Evolutionary conservation across 2,113 vertebrate genomes (phyloP), one percentile per base, ranked within the genome.

Genomic region (Entelurus aequoreus): DNA sequence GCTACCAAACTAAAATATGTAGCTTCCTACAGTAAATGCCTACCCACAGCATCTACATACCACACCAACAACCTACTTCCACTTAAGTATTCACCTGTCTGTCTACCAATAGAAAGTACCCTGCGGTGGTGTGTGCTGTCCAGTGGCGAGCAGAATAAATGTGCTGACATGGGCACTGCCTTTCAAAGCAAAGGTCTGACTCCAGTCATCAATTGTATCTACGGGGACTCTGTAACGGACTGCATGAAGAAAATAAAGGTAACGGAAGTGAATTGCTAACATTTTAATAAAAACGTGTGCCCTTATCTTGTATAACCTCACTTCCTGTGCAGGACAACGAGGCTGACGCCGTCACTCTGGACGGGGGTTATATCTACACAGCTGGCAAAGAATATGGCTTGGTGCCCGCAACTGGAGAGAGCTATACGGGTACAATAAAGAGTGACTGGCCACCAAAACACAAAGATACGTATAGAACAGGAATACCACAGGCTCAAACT

Each of bases 181-280:
- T 97, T 98, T 65, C 68, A 63, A 21, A 71, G 55, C 3, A 88
- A 90, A 82, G 60, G 63, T 44, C 77, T 99, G 70, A 86, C 82
- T 73, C 95, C 97, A 0, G 21, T 14, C 13, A 82, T 98, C 81
- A 88, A 88, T 72, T 99, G 97, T 65, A 55, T 95, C 60, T 84
- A 88, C 0, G 95, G 94, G 0, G 51, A 78, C 14, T 93, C 93
- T 13, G 76, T 90, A 13, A 83, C 89, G 2, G 76, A 93, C 67
- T 99, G 97, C 84, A 90, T 99, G 93, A 62, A 88, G 28, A 83
- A 72, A 77, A 95, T 97, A 63, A 86, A 96, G 94, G 97, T 98
- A 76, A 49, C 9, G 9, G 35, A 12, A n/a, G 28, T 15, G 28
- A 7, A 13, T 38, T 6, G 0, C 15, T 40, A 10, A 10, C n/a